These are phyloP conservation scores for Nylanderia fulva DNA, from an alignment of 1,140 invertebrate species.

Conservation along the genomic window DNA sequence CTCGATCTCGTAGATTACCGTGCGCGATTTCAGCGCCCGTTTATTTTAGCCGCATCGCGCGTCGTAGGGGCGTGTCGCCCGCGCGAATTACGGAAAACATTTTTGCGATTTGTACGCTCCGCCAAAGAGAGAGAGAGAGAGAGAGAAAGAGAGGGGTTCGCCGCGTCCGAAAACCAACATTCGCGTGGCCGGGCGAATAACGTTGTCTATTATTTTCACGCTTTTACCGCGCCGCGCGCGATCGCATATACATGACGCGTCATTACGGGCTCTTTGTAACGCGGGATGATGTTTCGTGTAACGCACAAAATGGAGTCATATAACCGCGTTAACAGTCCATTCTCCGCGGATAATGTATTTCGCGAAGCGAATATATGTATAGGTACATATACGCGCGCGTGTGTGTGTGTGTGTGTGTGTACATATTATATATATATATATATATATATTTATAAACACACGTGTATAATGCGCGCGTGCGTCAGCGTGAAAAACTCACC, in stretches of 20 bases:
- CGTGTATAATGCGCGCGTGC: constrained; percentile 45
- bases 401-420: not conserved
- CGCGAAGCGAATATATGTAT: constrained; percentile 53
- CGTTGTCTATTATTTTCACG: constrained; percentile 59
- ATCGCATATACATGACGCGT: constrained; percentile 65
- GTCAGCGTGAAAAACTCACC: constrained; percentile 64
- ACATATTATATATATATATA: not conserved
- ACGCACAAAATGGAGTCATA: constrained; percentile 75
- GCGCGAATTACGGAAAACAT: constrained; percentile 57
- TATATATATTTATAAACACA: not conserved
- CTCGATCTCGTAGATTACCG: constrained; percentile 34
- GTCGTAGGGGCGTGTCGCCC: constrained; percentile 34
- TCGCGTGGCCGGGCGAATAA: constrained; percentile 7
- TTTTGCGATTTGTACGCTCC: constrained; percentile 56
- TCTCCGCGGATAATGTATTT: constrained; percentile 74
- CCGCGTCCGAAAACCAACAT: constrained; percentile 36
- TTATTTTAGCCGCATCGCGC: constrained; percentile 45
- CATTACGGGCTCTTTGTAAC: constrained; percentile 74
- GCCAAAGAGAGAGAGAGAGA: not conserved
- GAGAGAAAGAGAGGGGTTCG: not conserved
- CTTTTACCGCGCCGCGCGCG: constrained; percentile 54
- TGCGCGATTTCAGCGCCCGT: constrained; percentile 49
- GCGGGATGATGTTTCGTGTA: constrained; percentile 73
- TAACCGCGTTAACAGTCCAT: constrained; percentile 75
- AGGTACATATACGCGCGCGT: not conserved